Percentiles rank a stretch among this genome's conserved stretches.
Evolutionary conservation across 2,888 invertebrate genomes (phyloP).

Genomic region (Tanypteryx hageni): DNA sequence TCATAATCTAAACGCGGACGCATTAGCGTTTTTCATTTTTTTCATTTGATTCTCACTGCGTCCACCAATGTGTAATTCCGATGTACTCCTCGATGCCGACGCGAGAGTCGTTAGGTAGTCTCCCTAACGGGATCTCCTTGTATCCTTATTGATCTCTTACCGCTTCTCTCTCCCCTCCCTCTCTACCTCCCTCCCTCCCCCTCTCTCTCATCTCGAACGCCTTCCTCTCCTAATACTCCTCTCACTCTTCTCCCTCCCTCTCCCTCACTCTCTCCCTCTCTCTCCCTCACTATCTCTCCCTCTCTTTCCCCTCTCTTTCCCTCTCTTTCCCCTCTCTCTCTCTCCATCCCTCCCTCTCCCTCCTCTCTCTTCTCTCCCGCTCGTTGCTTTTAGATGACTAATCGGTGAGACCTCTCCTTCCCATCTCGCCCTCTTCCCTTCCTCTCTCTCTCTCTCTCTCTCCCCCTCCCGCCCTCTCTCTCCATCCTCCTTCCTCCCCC

Average conservation of each 20-base stretch:
- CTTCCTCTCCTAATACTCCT: not conserved
- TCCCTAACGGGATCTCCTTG: conserved; percentile 36
- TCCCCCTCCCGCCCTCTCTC: too few species aligned
- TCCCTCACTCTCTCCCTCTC: too few species aligned
- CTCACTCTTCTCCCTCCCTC: not conserved
- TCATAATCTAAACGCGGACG: too few species aligned
- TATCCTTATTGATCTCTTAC: conserved; percentile 41
- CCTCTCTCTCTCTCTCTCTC: too few species aligned
- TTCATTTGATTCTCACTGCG: too few species aligned
- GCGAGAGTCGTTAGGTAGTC: conserved; percentile 20
- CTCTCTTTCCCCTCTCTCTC: not conserved
- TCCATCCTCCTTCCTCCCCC: not conserved
- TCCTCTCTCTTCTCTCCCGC: not conserved
- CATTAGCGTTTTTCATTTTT: too few species aligned
- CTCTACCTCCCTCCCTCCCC: not conserved
- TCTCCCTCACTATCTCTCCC: not conserved
- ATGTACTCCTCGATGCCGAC: not conserved
- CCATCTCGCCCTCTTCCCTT: too few species aligned
- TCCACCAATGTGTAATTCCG: too few species aligned
- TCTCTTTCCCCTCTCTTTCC: not conserved
- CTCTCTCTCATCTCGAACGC: not conserved
- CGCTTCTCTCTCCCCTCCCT: not conserved
- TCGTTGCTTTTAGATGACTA: not conserved
- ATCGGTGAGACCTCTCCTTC: not conserved
- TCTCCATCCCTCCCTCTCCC: too few species aligned